Base-by-base conservation (phyloP, 2,797 vertebrate species). In the Rhinoraja longicauda region DNA sequence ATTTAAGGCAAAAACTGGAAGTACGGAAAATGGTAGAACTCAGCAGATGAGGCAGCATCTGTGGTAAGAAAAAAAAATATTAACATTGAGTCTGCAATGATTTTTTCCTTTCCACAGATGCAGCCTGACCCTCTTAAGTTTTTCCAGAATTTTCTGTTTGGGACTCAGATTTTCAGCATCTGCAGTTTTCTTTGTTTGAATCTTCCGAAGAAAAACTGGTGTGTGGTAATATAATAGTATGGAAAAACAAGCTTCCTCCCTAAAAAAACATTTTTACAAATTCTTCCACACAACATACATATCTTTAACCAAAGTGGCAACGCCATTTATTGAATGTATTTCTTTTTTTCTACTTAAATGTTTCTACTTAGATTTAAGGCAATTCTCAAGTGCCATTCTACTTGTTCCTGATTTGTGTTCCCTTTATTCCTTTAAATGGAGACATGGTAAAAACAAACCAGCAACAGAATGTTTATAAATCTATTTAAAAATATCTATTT, bases 211-310 rank as follows among this genome's bases (percentile, higher is more conserved):
- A 59, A 62, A 86, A 62, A 13, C 57, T 17, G 57, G 53, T 24
- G 17, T 53, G 81, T 59, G 53, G 9, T 84, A 26, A 19, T 8
- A 57, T 4, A 86, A 29, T 29, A 59, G 13, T 17, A 86, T 62
- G 26, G 10, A 62, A 59, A 86, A 86, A 53, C 15, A 79, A 72
- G 70, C 93, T 32, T 3, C 92, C 84, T 93, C 29, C 84, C 13
- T 70, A 93, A 93, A 12, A 4, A 93, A 57, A 81, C 53, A 32
- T 32, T 86, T n/a, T 86, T 59, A 62, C 29, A 29, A 86, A 53
- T 45, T 26, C 75, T n/a, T 86, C 53, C 21, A 36, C 45, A 67
- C n/a, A n/a, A 94, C 0, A 93, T 94, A 36, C 75, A 57, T 81
- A 72, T 75, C 90, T 5, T 93, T 94, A 76, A 93, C 10, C 53